These are phyloP conservation scores for Ridgeia piscesae DNA, from an alignment of 1,140 invertebrate genomes.

Conservation along the genomic window DNA sequence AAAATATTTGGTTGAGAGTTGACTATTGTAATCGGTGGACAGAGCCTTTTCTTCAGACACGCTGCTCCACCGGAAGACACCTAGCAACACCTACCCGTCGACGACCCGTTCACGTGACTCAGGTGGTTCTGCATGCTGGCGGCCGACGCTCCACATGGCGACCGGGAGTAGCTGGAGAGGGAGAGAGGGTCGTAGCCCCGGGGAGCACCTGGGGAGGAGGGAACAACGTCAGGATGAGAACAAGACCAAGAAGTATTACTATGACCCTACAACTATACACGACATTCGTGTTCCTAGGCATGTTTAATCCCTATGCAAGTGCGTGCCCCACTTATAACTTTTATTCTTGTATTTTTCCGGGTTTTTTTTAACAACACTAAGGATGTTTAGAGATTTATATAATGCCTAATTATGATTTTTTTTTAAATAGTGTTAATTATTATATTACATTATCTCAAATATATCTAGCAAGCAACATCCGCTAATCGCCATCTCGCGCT, in stretches of 20 bases:
- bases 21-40: background rate
- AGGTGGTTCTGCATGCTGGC: constrained; percentile 57
- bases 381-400: too few species aligned
- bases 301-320: too few species aligned
- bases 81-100: constrained; percentile 17
- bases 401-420: too few species aligned
- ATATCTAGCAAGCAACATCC: background rate
- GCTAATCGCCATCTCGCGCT: background rate
- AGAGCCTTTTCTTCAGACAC: background rate
- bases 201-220: constrained; percentile 33
- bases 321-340: too few species aligned
- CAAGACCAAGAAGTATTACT: too few species aligned
- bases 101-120: constrained; percentile 37
- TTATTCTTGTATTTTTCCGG: too few species aligned
- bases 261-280: too few species aligned
- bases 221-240: too few species aligned
- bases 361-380: too few species aligned
- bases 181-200: constrained; percentile 74
- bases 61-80: background rate
- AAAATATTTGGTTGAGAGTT: background rate
- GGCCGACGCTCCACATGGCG: constrained; percentile 63
- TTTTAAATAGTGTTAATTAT: too few species aligned
- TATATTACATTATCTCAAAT: background rate
- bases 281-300: too few species aligned
- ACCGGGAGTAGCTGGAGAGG: constrained; percentile 66